A percentile compares a stretch with the other conserved stretches of the same genome.
These are phyloP conservation scores for Platyscapa corneri DNA, from an alignment of 1,140 invertebrate species.

Conservation along the genomic window DNA sequence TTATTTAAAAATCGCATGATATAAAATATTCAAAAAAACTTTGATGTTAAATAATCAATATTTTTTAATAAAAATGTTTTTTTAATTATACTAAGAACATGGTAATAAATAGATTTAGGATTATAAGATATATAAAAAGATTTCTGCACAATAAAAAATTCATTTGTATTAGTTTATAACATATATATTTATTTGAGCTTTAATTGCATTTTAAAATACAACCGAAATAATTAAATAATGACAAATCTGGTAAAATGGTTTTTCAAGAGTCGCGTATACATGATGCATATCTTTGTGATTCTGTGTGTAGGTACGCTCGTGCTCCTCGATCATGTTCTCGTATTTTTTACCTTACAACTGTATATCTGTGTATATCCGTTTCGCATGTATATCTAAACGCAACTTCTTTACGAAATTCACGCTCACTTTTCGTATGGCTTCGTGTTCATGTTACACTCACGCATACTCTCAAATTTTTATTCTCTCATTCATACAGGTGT, in stretches of 20 bases:
- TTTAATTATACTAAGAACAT: background rate
- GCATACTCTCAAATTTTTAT: constrained; percentile 1
- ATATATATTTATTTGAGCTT: constrained; percentile 77
- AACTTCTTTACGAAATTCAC: constrained; percentile 49
- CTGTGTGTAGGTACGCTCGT: constrained; percentile 63
- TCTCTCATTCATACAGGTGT: constrained; percentile 51
- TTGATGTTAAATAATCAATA: too few relatives aligned
- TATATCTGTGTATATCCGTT: constrained; percentile 50
- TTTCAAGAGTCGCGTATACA: constrained; percentile 75
- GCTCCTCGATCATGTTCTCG: constrained; percentile 56
- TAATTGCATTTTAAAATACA: constrained; percentile 77
- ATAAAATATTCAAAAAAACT: too few relatives aligned
- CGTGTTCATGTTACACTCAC: constrained; percentile 51
- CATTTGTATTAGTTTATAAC: constrained; percentile 72
- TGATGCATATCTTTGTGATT: constrained; percentile 75
- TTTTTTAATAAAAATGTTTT: too few relatives aligned
- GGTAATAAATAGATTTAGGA: background rate
- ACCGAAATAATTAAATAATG: constrained; percentile 77
- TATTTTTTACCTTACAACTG: constrained; percentile 45
- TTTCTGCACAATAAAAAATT: background rate
- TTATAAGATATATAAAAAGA: background rate
- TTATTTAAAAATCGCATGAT: too few relatives aligned
- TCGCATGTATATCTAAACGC: constrained; percentile 46
- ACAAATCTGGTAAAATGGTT: constrained; percentile 76
- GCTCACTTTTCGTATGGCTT: constrained; percentile 56